phyloP scores from a whole-genome alignment of 2,797 vertebrate genomes.

The Gadopsis marmoratus region DNA sequence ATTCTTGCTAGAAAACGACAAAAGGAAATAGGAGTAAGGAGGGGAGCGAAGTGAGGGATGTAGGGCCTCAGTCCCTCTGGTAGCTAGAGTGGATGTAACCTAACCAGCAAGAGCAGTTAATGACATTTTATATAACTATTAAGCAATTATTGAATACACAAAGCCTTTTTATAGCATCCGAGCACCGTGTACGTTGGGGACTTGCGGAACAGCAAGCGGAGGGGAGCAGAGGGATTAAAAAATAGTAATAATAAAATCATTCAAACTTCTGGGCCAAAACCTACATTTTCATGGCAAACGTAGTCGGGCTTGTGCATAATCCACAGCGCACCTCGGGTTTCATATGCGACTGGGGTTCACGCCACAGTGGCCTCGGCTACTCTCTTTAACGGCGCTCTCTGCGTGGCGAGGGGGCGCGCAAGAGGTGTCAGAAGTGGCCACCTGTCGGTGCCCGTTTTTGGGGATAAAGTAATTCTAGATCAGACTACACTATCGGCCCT shows the following conservation, averaged over 20 bases:
- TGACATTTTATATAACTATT: constrained; percentile 86
- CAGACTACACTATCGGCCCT: neutral
- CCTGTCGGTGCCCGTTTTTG: neutral
- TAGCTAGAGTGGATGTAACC: constrained; percentile 73
- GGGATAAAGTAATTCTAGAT: neutral
- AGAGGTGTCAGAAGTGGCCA: constrained; percentile 5
- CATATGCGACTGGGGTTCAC: constrained; percentile 85
- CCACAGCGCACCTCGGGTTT: constrained; percentile 89
- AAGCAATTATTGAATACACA: constrained; percentile 91
- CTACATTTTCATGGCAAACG: constrained; percentile 92
- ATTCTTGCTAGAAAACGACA: constrained; percentile 28
- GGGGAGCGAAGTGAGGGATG: constrained; percentile 36
- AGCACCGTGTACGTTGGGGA: constrained; percentile 77
- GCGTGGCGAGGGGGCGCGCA: neutral
- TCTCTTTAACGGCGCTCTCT: constrained; percentile 85
- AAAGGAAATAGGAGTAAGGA: constrained; percentile 35
- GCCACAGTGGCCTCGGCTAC: constrained; percentile 72
- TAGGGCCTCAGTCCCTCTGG: constrained; percentile 56
- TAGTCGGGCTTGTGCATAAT: constrained; percentile 89
- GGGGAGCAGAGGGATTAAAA: constrained; percentile 83
- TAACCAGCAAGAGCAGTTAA: constrained; percentile 83
- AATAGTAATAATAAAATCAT: constrained; percentile 71
- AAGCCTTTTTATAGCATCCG: constrained; percentile 90
- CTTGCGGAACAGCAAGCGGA: constrained; percentile 63
- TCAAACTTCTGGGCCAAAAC: constrained; percentile 87